A percentile compares a stretch with the other conserved stretches of the same genome.
These are phyloP conservation scores for Chesias legatella DNA, from an alignment of 2,888 invertebrate genomes.

Conservation along the genomic window DNA sequence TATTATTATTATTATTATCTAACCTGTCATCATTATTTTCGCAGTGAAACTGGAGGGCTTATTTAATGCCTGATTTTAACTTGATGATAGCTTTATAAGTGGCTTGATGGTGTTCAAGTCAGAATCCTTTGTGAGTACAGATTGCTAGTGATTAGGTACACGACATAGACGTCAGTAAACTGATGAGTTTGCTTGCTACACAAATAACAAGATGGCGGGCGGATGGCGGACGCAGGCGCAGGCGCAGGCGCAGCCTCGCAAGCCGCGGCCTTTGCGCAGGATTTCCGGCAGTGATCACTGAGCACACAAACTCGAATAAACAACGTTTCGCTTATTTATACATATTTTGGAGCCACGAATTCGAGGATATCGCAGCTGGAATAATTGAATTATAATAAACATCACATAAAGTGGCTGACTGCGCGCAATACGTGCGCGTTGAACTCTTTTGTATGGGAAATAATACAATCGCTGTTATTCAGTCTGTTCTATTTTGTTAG, in stretches of 20 bases:
- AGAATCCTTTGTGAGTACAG: slow-evolving; percentile 22
- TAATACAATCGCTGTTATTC: neutral
- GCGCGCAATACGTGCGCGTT: slow-evolving; percentile 17
- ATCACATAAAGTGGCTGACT: neutral
- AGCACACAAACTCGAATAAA: slow-evolving; percentile 55
- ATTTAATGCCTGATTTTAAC: slow-evolving; percentile 4
- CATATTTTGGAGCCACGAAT: neutral
- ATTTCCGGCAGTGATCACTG: slow-evolving; percentile 70
- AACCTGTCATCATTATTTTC: slow-evolving; percentile 7
- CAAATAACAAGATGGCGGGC: slow-evolving; percentile 37
- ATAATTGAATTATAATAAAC: too few relatives aligned
- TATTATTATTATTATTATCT: slow-evolving; percentile 1
- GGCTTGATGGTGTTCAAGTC: slow-evolving; percentile 19
- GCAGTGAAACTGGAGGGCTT: slow-evolving; percentile 8
- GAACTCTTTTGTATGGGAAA: slow-evolving; percentile 21
- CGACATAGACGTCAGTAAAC: slow-evolving; percentile 39
- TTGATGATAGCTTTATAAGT: slow-evolving; percentile 18
- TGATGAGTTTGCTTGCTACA: slow-evolving; percentile 35
- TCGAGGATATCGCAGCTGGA: too few relatives aligned
- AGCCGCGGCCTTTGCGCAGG: slow-evolving; percentile 65
- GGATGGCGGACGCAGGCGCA: slow-evolving; percentile 40
- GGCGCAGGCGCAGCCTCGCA: slow-evolving; percentile 50
- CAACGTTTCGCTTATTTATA: slow-evolving; percentile 38
- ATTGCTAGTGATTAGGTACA: slow-evolving; percentile 30
- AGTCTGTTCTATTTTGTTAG: too few relatives aligned